A percentile compares a stretch with the other conserved stretches of the same genome.
phyloP scores from a whole-genome alignment of 2,797 vertebrate species.

The Helicolenus hilgendorfi region DNA sequence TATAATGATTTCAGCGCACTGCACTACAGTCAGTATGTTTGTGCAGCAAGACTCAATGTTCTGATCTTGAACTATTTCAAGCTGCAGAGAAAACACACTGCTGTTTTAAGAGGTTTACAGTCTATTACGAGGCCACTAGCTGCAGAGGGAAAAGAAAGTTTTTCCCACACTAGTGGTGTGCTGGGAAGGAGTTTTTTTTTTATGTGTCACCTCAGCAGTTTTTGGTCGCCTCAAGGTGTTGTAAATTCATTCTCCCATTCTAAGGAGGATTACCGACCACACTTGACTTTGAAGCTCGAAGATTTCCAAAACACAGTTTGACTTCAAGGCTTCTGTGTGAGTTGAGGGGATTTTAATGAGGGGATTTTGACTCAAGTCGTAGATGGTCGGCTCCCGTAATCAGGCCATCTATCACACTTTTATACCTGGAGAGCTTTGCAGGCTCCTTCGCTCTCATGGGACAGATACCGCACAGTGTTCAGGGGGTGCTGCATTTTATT shows the following conservation, averaged over 20 bases:
- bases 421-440: constrained; percentile 10
- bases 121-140: background rate
- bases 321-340: constrained; percentile 67
- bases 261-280: constrained; percentile 72
- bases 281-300: constrained; percentile 77
- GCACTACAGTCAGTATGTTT: background rate
- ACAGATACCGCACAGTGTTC: background rate
- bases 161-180: constrained; percentile 44
- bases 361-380: constrained; percentile 68
- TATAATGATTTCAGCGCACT: background rate
- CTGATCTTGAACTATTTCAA: background rate
- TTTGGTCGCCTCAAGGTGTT: constrained; percentile 59
- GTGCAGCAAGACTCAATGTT: background rate
- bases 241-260: constrained; percentile 60
- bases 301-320: constrained; percentile 77
- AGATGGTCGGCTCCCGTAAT: constrained; percentile 42
- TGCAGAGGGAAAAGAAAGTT: constrained; percentile 14
- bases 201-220: constrained; percentile 57
- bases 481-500: background rate
- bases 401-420: constrained; percentile 34
- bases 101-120: constrained; percentile 5
- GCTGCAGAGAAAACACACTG: constrained; percentile 10
- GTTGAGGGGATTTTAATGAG: constrained; percentile 74
- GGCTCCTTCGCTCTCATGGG: background rate
- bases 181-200: constrained; percentile 18